Conservation (phyloP, 1,140 invertebrate genomes). For the Eulimnadia texana region DNA sequence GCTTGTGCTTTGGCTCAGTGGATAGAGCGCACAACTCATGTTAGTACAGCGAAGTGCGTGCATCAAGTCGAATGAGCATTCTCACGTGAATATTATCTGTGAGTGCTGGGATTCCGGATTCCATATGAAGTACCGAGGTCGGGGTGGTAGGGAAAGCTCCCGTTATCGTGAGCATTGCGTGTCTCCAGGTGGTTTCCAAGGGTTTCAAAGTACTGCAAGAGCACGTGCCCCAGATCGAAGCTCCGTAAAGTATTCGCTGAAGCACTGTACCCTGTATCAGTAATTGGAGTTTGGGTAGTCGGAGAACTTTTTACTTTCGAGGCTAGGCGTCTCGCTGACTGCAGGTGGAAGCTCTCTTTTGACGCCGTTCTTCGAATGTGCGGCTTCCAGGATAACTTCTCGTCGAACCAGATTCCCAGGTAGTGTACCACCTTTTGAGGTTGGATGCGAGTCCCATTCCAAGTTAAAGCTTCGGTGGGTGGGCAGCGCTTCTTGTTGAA, state of each 20-base stretch:
- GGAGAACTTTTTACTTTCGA: background rate
- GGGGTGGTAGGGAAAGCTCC: background rate
- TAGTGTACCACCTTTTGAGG: conserved; percentile 1
- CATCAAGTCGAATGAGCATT: background rate
- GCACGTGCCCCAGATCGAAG: background rate
- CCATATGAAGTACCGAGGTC: background rate
- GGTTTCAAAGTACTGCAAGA: background rate
- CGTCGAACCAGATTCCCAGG: background rate
- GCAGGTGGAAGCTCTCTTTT: background rate
- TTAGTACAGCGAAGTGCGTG: background rate
- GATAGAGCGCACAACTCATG: background rate
- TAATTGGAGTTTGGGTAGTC: background rate
- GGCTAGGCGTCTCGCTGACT: background rate
- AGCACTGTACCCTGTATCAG: background rate
- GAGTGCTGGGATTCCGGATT: background rate
- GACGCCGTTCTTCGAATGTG: background rate
- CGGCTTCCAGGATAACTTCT: background rate
- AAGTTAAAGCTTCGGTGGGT: too few species aligned
- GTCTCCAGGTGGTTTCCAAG: background rate
- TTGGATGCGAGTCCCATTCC: background rate
- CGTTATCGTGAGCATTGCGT: background rate
- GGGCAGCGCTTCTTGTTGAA: too few species aligned
- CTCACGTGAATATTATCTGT: background rate
- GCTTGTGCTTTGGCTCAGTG: background rate
- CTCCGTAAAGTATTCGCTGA: background rate